Conservation (phyloP, 2,113 vertebrate species). For the Leucopsar rothschildi region DNA sequence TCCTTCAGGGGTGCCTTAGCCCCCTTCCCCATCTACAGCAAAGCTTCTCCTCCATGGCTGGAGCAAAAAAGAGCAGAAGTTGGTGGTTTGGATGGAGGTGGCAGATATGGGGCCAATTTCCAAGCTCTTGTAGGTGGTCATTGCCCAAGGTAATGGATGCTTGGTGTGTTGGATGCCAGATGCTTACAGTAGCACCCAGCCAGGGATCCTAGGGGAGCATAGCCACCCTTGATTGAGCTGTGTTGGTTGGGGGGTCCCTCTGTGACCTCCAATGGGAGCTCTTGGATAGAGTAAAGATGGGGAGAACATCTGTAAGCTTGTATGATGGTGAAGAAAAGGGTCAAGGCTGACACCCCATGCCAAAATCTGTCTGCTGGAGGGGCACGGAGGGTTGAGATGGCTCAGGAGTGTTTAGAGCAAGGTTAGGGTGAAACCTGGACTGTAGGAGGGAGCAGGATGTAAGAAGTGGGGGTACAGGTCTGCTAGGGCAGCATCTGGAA, state of each 20-base stretch:
- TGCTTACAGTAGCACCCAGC: accelerated
- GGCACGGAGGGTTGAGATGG: background rate
- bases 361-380: background rate
- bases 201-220: too few relatives aligned
- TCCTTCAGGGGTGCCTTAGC: background rate
- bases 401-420: background rate
- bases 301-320: background rate
- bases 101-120: background rate
- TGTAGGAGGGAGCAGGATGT: accelerated
- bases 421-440: background rate
- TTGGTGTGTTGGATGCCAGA: background rate
- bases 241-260: too few relatives aligned
- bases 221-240: background rate
- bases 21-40: background rate
- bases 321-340: background rate
- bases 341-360: accelerated
- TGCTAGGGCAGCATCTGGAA: background rate
- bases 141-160: background rate
- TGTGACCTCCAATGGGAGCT: background rate
- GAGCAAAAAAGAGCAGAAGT: background rate
- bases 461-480: background rate
- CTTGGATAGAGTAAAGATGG: background rate
- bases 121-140: background rate
- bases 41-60: accelerated
- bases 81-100: background rate